Percentiles rank a stretch among this genome's conserved stretches.
These are phyloP conservation scores for Python bivittatus DNA, from an alignment of 2,113 vertebrate genomes.

Conservation along the genomic window DNA sequence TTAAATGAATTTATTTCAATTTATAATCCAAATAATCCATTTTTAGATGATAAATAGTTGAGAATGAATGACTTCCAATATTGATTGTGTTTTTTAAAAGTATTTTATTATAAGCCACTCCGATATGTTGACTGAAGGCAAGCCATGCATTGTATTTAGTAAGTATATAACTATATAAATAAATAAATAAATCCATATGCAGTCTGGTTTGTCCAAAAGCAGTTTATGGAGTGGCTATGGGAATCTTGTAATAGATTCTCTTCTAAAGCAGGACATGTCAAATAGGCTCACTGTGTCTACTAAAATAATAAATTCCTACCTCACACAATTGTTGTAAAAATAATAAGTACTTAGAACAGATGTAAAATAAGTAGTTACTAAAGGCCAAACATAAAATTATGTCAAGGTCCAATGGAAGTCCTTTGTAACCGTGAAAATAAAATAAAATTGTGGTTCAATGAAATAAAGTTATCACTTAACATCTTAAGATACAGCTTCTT, in stretches of 20 bases:
- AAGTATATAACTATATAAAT: background rate
- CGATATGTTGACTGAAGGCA: background rate
- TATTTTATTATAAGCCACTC: background rate
- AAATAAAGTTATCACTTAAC: slow-evolving; percentile 21
- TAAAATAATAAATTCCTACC: background rate
- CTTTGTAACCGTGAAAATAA: slow-evolving; percentile 25
- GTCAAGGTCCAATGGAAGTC: background rate
- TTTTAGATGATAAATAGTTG: background rate
- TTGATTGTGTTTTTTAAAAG: background rate
- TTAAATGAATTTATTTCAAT: background rate
- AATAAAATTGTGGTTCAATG: slow-evolving; percentile 7
- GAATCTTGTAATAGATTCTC: background rate
- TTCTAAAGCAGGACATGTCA: background rate
- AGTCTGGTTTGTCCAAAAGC: background rate
- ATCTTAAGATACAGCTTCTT: slow-evolving; percentile 38
- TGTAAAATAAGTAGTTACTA: background rate
- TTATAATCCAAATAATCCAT: background rate
- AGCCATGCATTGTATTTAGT: background rate
- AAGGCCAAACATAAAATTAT: background rate
- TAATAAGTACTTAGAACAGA: background rate
- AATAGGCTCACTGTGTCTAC: background rate
- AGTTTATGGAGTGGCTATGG: background rate
- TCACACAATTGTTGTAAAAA: background rate
- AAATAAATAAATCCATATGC: background rate
- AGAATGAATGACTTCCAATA: background rate